Base-by-base conservation (phyloP, 2,888 invertebrate species). In the Acronicta alni region DNA sequence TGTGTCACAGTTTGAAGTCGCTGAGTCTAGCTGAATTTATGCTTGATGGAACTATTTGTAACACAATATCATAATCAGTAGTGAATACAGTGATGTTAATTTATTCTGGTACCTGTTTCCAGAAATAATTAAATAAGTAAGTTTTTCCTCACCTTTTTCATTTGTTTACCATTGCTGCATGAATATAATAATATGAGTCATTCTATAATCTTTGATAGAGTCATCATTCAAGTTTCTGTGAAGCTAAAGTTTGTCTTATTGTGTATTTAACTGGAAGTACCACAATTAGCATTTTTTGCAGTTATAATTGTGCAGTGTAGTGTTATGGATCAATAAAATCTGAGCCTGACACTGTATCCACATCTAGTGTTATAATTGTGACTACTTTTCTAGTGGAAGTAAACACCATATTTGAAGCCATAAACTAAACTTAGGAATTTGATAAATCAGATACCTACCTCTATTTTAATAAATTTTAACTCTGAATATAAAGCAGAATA, bases 1-100 rank as follows among this genome's bases (percentile, higher is more conserved):
- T n/a, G 35, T 35, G n/a, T 35, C 35, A n/a, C 66, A 59, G 71
- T 73, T 54, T 56, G 44, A 58, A 66, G 63, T 82, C 80, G 73
- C 66, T 69, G 75, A 56, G 49, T 41, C 18, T 42, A 35, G 57
- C 30, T 58, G 54, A 26, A 49, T 63, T 63, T n/a, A 54, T 52
- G 51, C 43, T 65, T n/a, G 38, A 48, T 57, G 44, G 47, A 57
- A 46, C 38, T 37, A 59, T 47, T 62, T 45, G 1, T 15, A 41
- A 44, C 17, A 16, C 49, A 54, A 57, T 64, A 48, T 47, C 51
- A 48, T 47, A 67, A 41, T 42, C 54, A 39, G 60, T 18, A 46
- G 59, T 60, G 54, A 12, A 18, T 46, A 35, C 8, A 57, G 63
- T 75, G 67, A 32, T 23, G 23, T 23, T 23, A 23, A 23, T 23